Evolutionary conservation across 1,140 invertebrate species (phyloP), one percentile per base, ranked within the genome.

Genomic region (Drosophila virilis): DNA sequence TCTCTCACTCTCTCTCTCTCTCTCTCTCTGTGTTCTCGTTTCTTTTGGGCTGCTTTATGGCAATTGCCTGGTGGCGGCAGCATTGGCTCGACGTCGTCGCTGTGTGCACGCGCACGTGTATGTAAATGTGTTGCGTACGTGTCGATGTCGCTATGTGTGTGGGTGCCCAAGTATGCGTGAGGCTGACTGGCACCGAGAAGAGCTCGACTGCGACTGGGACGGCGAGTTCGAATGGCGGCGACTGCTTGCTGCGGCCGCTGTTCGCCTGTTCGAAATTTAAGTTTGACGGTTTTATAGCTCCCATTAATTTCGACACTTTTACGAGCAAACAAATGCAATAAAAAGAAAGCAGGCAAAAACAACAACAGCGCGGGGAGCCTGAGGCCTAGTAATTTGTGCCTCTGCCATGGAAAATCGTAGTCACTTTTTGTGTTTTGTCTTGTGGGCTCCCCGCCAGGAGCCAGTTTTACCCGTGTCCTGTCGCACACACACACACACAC

Each of bases 251-350:
- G 50, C 2, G 12, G 57, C 55, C 40, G 77, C 84, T 88, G 84
- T 59, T 80, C 84, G 80, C 84, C 84, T 88, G 84, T 78, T 88
- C 84, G 77, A 88, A 89, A 89, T 88, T 89, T 89, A 89, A 88
- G 84, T 88, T 88, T 88, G 84, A 89, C 84, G 84, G 84, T 84
- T 88, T 88, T 88, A 88, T 89, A 85, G 68, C 84, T 77, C 84
- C 84, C 84, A 88, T 88, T 88, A 84, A 89, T 88, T 88, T 80
- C 74, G 80, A 80, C 81, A 84, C 77, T 84, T 85, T 85, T 89
- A 88, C 84, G 84, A 82, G 74, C 84, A 88, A 88, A 88, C 84
- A 88, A 88, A 88, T 77, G 84, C 67, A 75, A 82, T 82, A 86
- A 86, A 78, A 85, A 74, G 68, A 85, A 85, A 85, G 75, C 38